Percentiles rank a stretch among this genome's conserved stretches.
Conservation (phyloP, 2,888 invertebrate species). For the Schizotus pectinicornis region DNA sequence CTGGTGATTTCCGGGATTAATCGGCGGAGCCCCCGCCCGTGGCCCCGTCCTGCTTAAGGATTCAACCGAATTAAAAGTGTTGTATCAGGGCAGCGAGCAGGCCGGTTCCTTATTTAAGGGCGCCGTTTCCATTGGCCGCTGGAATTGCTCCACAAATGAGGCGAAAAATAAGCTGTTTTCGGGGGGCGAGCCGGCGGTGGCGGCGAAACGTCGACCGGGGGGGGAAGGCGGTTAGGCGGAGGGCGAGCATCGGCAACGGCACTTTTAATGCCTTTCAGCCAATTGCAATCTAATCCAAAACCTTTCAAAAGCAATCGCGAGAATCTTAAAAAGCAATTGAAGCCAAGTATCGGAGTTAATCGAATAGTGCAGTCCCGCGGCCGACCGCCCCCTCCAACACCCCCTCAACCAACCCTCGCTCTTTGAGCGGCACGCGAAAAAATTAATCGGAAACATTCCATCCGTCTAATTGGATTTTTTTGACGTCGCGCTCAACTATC, state of each 20-base stretch:
- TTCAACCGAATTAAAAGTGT: conserved; percentile 45
- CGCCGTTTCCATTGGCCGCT: conserved; percentile 49
- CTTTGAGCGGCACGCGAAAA: conserved; percentile 21
- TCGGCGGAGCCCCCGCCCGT: conserved; percentile 6
- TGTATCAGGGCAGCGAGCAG: conserved; percentile 32
- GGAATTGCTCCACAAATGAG: conserved; percentile 58
- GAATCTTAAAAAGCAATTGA: conserved; percentile 59
- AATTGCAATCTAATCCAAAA: conserved; percentile 59
- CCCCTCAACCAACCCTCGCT: conserved; percentile 2
- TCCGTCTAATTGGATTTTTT: conserved; percentile 4
- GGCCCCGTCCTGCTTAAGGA: conserved; percentile 16
- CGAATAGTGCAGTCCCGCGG: conserved; percentile 49
- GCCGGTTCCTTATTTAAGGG: conserved; percentile 48
- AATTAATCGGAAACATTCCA: conserved; percentile 6
- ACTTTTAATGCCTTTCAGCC: conserved; percentile 58
- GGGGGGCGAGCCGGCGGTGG: conserved; percentile 35
- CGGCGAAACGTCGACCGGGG: conserved; percentile 7
- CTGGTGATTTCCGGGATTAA: conserved; percentile 1
- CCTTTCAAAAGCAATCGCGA: conserved; percentile 58
- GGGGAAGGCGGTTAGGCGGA: conserved; percentile 22
- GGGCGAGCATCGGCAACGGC: conserved; percentile 44
- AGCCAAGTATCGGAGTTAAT: conserved; percentile 58
- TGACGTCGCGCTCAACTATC: not conserved
- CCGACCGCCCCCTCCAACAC: conserved; percentile 14
- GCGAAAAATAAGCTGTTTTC: conserved; percentile 58